These are phyloP conservation scores for Parnassius mnemosyne DNA, from an alignment of 2,888 invertebrate species.

Conservation along the genomic window DNA sequence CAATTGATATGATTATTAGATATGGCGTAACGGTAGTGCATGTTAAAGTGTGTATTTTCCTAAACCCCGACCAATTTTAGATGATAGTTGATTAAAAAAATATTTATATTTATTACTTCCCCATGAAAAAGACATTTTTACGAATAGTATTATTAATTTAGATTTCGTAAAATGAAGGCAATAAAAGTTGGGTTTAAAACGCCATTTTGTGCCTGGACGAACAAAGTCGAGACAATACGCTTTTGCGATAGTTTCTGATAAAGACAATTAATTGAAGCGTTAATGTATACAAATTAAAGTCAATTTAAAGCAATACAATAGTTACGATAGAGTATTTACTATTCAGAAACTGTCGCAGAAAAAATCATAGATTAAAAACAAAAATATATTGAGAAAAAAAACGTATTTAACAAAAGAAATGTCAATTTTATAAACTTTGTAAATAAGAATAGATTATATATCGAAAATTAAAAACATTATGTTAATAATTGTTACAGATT, in stretches of 20 bases:
- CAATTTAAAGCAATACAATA: slow-evolving; percentile 1
- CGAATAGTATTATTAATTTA: slow-evolving; percentile 80
- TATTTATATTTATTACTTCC: slow-evolving; percentile 76
- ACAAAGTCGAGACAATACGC: slow-evolving; percentile 67
- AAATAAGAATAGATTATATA: slow-evolving; percentile 71
- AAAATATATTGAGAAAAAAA: slow-evolving; percentile 50
- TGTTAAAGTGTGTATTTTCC: slow-evolving; percentile 66
- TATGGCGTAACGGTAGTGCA: slow-evolving; percentile 35
- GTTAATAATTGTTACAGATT: slow-evolving; percentile 69
- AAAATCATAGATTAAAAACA: slow-evolving; percentile 42
- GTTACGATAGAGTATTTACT: not conserved
- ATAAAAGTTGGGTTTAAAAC: slow-evolving; percentile 73
- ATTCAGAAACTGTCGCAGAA: slow-evolving; percentile 55
- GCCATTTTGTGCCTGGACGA: slow-evolving; percentile 72
- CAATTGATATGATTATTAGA: slow-evolving; percentile 31
- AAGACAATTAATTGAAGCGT: slow-evolving; percentile 4
- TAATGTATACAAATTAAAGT: not conserved
- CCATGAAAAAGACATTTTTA: slow-evolving; percentile 78
- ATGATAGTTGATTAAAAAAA: slow-evolving; percentile 62
- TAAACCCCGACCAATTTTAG: slow-evolving; percentile 77
- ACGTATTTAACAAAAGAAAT: slow-evolving; percentile 60
- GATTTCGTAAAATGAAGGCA: slow-evolving; percentile 74
- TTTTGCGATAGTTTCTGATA: slow-evolving; percentile 51
- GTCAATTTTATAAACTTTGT: slow-evolving; percentile 76
- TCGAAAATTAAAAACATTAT: slow-evolving; percentile 54